phyloP scores from a whole-genome alignment of 2,113 vertebrate genomes.

The Desmodus rotundus region DNA sequence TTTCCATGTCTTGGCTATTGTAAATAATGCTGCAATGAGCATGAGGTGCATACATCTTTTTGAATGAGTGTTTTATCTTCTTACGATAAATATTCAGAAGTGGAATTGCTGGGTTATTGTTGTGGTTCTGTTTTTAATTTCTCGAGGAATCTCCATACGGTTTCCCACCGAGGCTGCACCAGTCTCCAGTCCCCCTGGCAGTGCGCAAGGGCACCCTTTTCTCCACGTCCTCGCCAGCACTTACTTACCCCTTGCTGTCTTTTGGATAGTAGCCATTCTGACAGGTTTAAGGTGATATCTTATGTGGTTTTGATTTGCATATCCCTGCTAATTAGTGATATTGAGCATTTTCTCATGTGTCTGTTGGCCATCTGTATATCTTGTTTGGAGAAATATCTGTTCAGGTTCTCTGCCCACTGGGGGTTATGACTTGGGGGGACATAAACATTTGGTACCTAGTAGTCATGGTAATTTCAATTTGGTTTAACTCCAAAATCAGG shows the following conservation, averaged over 20 bases:
- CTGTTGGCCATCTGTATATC: not conserved
- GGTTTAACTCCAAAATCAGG: not conserved
- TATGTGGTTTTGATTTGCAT: not conserved
- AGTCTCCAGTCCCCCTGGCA: no score
- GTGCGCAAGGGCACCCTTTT: no score
- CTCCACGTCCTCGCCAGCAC: not conserved
- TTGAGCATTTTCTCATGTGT: not conserved
- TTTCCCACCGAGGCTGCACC: not conserved
- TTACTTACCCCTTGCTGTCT: not conserved
- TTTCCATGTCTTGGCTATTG: not conserved
- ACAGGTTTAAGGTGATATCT: not conserved
- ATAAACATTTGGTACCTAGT: not conserved
- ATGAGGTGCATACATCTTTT: not conserved
- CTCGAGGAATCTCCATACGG: not conserved
- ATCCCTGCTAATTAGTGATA: not conserved
- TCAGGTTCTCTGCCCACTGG: not conserved
- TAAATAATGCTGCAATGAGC: not conserved
- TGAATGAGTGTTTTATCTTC: not conserved
- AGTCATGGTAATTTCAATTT: not conserved
- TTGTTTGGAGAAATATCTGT: not conserved
- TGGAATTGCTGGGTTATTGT: not conserved
- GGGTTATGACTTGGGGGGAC: not conserved
- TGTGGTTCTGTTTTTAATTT: not conserved
- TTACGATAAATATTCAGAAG: not conserved
- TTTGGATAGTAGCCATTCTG: not conserved